These are phyloP conservation scores for Dasyornis broadbenti DNA, from an alignment of 2,113 vertebrate species.

Conservation along the genomic window DNA sequence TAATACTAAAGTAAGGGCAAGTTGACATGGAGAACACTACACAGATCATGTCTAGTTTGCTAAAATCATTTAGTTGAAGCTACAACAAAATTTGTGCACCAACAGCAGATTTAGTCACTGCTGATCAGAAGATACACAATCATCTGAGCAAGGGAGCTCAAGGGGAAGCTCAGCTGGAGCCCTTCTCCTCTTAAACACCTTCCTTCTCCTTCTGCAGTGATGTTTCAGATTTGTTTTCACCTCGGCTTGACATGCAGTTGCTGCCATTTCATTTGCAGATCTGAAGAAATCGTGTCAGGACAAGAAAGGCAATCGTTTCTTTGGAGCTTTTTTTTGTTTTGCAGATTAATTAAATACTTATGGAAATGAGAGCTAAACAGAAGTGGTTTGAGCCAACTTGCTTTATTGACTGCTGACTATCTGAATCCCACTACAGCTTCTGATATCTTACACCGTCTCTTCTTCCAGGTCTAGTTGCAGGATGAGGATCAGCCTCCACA, in stretches of 20 bases:
- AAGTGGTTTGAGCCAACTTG: neutral
- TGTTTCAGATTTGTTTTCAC: neutral
- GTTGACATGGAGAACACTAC: neutral
- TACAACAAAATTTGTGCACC: neutral
- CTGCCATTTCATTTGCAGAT: slow-evolving; percentile 32
- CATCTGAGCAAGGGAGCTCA: neutral
- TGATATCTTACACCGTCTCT: neutral
- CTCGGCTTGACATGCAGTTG: neutral
- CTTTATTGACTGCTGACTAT: neutral
- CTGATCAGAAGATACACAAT: neutral
- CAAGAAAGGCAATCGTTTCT: slow-evolving; percentile 9
- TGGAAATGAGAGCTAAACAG: slow-evolving; percentile 33
- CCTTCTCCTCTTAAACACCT: neutral
- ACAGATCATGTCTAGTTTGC: neutral
- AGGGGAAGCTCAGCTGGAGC: neutral
- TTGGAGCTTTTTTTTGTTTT: neutral
- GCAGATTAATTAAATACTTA: slow-evolving; percentile 51
- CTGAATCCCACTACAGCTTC: neutral
- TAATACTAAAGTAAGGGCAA: neutral
- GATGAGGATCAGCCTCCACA: neutral
- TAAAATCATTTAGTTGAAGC: neutral
- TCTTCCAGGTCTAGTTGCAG: neutral
- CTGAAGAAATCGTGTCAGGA: slow-evolving; percentile 36
- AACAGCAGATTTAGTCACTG: neutral
- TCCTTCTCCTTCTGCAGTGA: neutral